Evolutionary conservation across 2,113 vertebrate genomes (phyloP).

Genomic region (Glaucomys volans): DNA sequence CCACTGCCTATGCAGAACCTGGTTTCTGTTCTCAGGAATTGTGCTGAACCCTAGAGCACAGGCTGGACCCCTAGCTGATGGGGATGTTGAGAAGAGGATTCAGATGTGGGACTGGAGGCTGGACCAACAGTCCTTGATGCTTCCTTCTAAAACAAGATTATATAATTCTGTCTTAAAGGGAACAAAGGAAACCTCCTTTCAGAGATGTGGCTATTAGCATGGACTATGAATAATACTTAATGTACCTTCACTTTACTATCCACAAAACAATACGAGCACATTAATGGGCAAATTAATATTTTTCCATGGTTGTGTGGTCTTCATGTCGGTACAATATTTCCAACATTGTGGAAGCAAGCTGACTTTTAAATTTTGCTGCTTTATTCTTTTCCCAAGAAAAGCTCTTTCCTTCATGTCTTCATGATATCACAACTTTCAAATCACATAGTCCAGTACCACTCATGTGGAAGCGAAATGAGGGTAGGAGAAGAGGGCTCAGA

Average conservation of each 20-base stretch:
- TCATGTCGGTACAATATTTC: constrained; percentile 58
- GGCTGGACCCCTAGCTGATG: not conserved
- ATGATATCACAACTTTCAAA: not conserved
- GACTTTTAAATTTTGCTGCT: constrained; percentile 61
- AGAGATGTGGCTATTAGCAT: not conserved
- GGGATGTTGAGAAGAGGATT: not conserved
- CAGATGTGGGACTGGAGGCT: not conserved
- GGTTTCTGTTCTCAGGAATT: not conserved
- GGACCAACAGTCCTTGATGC: not conserved
- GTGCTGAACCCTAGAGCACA: not conserved
- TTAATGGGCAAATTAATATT: constrained; percentile 66
- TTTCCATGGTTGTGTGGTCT: constrained; percentile 41
- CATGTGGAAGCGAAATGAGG: not conserved
- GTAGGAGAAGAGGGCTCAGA: not conserved
- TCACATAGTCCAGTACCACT: not conserved
- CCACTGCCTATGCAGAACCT: not conserved
- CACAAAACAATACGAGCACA: constrained; percentile 64
- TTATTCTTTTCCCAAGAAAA: constrained; percentile 50
- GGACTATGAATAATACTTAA: constrained; percentile 50
- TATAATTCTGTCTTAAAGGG: not conserved
- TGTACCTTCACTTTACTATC: constrained; percentile 57
- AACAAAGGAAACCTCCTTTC: constrained; percentile 17
- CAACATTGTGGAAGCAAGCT: constrained; percentile 50
- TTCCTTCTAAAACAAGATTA: not conserved
- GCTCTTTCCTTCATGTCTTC: not conserved